These are phyloP conservation scores for Chamaetylas fuelleborni DNA, from an alignment of 2,113 vertebrate genomes.

Conservation along the genomic window DNA sequence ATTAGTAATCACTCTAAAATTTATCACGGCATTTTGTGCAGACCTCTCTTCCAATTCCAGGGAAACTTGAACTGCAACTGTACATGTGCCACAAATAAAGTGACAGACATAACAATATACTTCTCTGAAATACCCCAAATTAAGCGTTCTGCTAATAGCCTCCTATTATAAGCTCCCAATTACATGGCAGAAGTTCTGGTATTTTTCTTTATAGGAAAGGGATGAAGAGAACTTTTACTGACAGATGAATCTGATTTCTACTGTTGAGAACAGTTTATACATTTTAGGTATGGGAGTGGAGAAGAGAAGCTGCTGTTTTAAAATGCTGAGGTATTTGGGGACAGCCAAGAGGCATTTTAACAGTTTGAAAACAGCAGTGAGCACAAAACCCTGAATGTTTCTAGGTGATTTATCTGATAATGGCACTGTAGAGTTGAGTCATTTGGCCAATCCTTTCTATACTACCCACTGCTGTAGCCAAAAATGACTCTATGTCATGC, in stretches of 20 bases:
- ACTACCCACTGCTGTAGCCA: background rate
- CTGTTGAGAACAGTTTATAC: background rate
- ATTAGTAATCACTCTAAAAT: background rate
- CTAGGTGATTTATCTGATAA: background rate
- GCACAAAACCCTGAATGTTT: background rate
- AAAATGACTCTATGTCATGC: background rate
- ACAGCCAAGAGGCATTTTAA: background rate
- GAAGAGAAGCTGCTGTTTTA: background rate
- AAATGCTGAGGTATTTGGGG: background rate
- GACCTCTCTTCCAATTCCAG: background rate
- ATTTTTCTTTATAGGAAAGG: background rate
- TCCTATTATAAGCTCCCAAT: background rate
- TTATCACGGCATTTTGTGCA: background rate
- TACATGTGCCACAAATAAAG: background rate
- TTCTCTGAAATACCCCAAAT: slow-evolving; percentile 23
- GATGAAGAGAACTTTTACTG: background rate
- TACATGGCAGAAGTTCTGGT: background rate
- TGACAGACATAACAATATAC: background rate
- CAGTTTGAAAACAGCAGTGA: background rate
- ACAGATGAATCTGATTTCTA: background rate
- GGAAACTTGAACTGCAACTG: background rate
- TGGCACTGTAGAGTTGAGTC: background rate
- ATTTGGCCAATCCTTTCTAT: background rate
- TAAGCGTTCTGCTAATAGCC: background rate
- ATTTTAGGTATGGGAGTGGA: background rate